A percentile compares a stretch with the other conserved stretches of the same genome.
These are phyloP conservation scores for Bombus cullumanus DNA, from an alignment of 1,140 invertebrate species.

Conservation along the genomic window DNA sequence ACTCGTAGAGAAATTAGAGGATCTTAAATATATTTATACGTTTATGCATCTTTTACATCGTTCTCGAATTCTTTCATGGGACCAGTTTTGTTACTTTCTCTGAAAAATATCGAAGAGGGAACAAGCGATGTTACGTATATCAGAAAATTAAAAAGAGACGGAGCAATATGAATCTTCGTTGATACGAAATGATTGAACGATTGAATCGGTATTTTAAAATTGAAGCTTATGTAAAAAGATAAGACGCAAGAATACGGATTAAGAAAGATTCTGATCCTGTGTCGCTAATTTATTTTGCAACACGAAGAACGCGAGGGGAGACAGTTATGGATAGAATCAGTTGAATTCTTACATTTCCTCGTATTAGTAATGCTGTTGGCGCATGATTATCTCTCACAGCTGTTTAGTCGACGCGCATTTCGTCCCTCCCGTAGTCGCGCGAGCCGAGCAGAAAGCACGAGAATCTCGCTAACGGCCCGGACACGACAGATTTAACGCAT, in stretches of 20 bases:
- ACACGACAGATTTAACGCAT: conserved; percentile 78
- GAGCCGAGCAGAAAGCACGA: conserved; percentile 30
- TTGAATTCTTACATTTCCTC: conserved; percentile 31
- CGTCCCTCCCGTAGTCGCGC: background rate
- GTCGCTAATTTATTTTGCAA: background rate
- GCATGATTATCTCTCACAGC: conserved; percentile 51
- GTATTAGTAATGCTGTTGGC: conserved; percentile 56
- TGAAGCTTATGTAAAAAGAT: background rate
- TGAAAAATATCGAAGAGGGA: too few species aligned
- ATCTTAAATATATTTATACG: conserved; percentile 34
- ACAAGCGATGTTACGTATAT: too few species aligned
- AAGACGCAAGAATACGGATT: too few species aligned
- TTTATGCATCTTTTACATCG: background rate
- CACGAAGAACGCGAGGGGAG: background rate
- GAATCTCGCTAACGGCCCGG: conserved; percentile 34
- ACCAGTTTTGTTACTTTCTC: too few species aligned
- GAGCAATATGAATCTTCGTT: background rate
- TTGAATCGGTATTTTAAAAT: background rate
- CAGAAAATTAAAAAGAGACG: background rate
- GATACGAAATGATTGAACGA: background rate
- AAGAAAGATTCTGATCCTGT: too few species aligned
- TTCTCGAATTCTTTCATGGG: too few species aligned
- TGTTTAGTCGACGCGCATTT: conserved; percentile 11
- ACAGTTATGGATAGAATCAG: background rate
- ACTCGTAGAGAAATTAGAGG: conserved; percentile 29